Evolutionary conservation across 2,888 invertebrate species (phyloP).

Genomic region (Deladenus siricidicola): DNA sequence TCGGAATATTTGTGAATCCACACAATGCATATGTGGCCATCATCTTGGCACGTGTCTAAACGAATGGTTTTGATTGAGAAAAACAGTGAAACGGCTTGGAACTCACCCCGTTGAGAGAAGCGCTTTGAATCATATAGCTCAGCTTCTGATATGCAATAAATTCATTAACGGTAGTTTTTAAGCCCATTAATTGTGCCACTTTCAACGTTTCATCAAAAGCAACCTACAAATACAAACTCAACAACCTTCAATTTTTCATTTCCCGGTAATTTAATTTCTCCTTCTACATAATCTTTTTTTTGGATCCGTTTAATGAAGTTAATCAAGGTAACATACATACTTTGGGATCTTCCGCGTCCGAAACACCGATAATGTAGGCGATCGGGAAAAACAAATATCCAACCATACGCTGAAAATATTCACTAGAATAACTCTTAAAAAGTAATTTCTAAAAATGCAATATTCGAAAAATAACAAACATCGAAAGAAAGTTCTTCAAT

Average conservation of each 20-base stretch:
- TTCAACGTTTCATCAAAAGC: slow-evolving; percentile 5
- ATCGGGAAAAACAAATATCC: slow-evolving; percentile 40
- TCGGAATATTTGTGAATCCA: slow-evolving; percentile 56
- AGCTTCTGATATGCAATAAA: slow-evolving; percentile 45
- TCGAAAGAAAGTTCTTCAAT: slow-evolving; percentile 58
- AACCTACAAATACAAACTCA: too few species aligned
- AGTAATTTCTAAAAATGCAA: background rate
- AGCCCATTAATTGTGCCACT: slow-evolving; percentile 46
- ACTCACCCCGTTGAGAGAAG: slow-evolving; percentile 17
- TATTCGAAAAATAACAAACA: slow-evolving; percentile 54
- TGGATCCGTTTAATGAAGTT: too few species aligned
- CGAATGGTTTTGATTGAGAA: background rate
- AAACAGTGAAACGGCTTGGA: background rate
- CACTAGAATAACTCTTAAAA: background rate
- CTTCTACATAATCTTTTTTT: too few species aligned
- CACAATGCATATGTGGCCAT: slow-evolving; percentile 55
- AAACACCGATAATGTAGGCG: slow-evolving; percentile 43
- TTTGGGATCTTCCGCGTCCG: slow-evolving; percentile 29
- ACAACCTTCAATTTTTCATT: too few species aligned
- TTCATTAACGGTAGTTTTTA: slow-evolving; percentile 47
- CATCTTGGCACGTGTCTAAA: slow-evolving; percentile 37
- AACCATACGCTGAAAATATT: slow-evolving; percentile 28
- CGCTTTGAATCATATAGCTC: slow-evolving; percentile 22
- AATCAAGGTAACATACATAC: too few species aligned
- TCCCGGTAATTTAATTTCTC: too few species aligned